Evolutionary conservation across 2,797 vertebrate species (phyloP), one percentile per base, ranked within the genome.

Genomic region (Erpetoichthys calabaricus): DNA sequence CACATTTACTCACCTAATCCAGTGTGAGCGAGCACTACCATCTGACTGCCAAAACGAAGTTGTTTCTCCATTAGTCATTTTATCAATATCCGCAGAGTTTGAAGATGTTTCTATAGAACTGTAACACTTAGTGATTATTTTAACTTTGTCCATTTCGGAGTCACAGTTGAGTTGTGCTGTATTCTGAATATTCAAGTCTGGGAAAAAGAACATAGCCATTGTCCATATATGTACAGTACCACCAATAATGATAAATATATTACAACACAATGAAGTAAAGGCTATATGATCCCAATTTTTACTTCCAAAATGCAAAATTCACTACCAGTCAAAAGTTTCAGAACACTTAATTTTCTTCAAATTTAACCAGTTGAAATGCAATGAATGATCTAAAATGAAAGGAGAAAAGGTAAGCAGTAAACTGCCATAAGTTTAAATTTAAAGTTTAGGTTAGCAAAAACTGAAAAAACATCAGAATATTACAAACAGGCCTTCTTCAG

Each of bases 31-130:
- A 1, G 94, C 92, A 0, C 91, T 98, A 47, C 96, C 94, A 1
- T 98, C 94, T 0, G 96, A 99, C 79, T 99, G 92, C 96, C 96
- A 99, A 73, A 90, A 99, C 49, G 96, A 92, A 0, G 83, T 72
- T 0, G 94, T 97, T 55, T 99, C 94, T 5, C 96, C 93, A 0
- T 97, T 97, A 2, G 91, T 93, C 91, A 99, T 91, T 76, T 94
- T 95, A 76, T 89, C 83, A 4, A 96, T 73, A 56, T 99, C 96
- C 0, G 83, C 67, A 0, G 85, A 83, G 42, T 97, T 97, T 60
- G 96, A 99, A 0, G 96, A 98, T 6, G 89, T 86, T 65, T 98
- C 96, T 57, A 99, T 92, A 47, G 86, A 79, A 62, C 84, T 89
- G 60, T 90, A 97, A 78, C 94, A 98, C 81, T 98, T 97, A 0